Conservation (phyloP, 2,113 vertebrate species). For the Stercorarius parasiticus region DNA sequence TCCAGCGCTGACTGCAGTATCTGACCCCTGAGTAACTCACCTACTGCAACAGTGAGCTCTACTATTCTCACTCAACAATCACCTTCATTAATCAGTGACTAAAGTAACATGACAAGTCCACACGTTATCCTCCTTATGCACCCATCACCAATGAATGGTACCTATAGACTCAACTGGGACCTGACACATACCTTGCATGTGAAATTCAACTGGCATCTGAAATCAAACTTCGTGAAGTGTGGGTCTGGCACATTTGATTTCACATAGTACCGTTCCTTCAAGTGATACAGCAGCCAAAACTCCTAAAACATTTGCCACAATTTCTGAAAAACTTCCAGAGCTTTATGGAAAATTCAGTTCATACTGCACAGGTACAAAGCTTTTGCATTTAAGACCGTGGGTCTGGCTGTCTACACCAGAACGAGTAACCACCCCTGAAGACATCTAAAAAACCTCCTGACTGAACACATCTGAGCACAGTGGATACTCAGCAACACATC, state of each 20-base stretch:
- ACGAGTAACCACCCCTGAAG: neutral
- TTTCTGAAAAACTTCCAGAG: neutral
- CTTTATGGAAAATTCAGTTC: neutral
- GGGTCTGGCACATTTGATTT: neutral
- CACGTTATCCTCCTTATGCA: rapidly evolving
- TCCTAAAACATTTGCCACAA: neutral
- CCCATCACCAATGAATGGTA: neutral
- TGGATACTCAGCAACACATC: neutral
- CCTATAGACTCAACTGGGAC: neutral
- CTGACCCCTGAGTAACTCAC: neutral
- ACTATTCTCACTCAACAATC: neutral
- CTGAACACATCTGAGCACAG: neutral
- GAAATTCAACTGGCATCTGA: neutral
- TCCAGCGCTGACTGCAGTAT: neutral
- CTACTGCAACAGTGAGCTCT: neutral
- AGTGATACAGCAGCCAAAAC: neutral
- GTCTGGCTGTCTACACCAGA: neutral
- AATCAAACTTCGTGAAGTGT: neutral
- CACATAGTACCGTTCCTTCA: neutral
- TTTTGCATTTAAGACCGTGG: neutral
- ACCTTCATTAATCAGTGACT: neutral
- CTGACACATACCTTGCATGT: rapidly evolving
- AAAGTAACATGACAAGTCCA: neutral
- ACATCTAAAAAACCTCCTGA: neutral
- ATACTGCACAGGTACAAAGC: neutral